These are phyloP conservation scores for Dolomedes plantarius DNA, from an alignment of 2,888 invertebrate species.

Conservation along the genomic window DNA sequence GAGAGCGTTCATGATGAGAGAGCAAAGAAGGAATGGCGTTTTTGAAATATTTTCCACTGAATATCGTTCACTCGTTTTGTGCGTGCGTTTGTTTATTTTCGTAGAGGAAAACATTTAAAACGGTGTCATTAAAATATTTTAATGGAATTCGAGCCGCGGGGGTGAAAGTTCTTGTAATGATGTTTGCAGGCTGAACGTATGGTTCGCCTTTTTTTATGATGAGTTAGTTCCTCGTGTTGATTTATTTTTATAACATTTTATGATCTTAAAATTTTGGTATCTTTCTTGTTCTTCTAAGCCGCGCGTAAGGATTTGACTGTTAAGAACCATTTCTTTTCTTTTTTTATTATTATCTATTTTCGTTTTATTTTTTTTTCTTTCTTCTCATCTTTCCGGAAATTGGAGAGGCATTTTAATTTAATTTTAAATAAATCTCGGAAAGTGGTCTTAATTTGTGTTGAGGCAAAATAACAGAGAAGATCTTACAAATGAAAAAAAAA, in stretches of 20 bases:
- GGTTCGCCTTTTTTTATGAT: not conserved
- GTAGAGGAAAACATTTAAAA: conserved; percentile 56
- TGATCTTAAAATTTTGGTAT: conserved; percentile 6
- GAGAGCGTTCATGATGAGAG: not conserved
- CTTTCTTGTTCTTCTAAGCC: not conserved
- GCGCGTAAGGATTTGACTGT: too few relatives aligned
- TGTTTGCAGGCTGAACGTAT: not conserved
- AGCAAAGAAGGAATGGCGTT: conserved; percentile 36
- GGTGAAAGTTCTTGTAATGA: conserved; percentile 15
- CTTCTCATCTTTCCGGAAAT: too few relatives aligned
- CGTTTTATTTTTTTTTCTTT: too few relatives aligned
- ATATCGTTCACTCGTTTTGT: conserved; percentile 35
- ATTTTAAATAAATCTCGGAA: too few relatives aligned
- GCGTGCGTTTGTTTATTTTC: conserved; percentile 49
- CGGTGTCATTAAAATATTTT: conserved; percentile 68
- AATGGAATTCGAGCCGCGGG: conserved; percentile 62
- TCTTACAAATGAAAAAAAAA: too few relatives aligned
- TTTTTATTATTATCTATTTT: too few relatives aligned
- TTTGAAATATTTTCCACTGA: conserved; percentile 61
- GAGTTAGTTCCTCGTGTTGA: not conserved
- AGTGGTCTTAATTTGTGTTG: too few relatives aligned
- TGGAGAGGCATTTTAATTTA: too few relatives aligned
- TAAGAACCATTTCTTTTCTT: too few relatives aligned
- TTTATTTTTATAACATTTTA: conserved; percentile 16
- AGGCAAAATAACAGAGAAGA: too few relatives aligned